Conservation (phyloP, 2,797 vertebrate genomes). For the Enteromius afrohamiltoni region DNA sequence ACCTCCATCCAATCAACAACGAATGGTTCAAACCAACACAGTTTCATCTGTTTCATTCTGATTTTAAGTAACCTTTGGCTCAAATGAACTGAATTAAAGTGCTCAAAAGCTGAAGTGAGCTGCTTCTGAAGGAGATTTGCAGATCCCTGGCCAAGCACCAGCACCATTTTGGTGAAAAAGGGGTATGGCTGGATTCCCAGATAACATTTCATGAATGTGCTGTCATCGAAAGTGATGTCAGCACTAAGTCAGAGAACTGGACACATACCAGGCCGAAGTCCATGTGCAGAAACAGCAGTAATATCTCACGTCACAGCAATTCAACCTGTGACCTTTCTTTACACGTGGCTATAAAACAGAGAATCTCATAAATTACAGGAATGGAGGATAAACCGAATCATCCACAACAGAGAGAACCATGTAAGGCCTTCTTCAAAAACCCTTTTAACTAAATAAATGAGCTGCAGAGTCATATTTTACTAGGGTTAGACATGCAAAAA, state of each 20-base stretch:
- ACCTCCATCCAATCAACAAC: neutral
- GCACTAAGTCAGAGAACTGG: slow-evolving; percentile 26
- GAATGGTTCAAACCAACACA: neutral
- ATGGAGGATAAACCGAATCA: neutral
- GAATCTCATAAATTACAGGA: slow-evolving; percentile 3
- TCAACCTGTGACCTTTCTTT: slow-evolving; percentile 37
- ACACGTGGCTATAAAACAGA: slow-evolving; percentile 17
- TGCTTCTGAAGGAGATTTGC: neutral
- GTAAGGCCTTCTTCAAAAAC: neutral
- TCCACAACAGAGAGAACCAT: neutral
- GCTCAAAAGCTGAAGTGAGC: neutral
- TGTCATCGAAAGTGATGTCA: slow-evolving; percentile 35
- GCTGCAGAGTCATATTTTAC: neutral
- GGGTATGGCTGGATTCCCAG: slow-evolving; percentile 9
- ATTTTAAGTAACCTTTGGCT: neutral
- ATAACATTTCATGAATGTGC: slow-evolving; percentile 32
- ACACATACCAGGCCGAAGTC: slow-evolving; percentile 24
- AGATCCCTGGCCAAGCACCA: neutral
- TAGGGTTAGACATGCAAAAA: neutral
- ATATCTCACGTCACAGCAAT: slow-evolving; percentile 39
- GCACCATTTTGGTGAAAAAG: slow-evolving; percentile 12
- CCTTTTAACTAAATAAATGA: neutral
- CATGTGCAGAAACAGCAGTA: slow-evolving; percentile 39
- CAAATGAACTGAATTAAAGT: neutral
- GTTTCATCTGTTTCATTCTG: neutral